Conservation (phyloP, 2,113 vertebrate species). For the Nesospiza acunhae region DNA sequence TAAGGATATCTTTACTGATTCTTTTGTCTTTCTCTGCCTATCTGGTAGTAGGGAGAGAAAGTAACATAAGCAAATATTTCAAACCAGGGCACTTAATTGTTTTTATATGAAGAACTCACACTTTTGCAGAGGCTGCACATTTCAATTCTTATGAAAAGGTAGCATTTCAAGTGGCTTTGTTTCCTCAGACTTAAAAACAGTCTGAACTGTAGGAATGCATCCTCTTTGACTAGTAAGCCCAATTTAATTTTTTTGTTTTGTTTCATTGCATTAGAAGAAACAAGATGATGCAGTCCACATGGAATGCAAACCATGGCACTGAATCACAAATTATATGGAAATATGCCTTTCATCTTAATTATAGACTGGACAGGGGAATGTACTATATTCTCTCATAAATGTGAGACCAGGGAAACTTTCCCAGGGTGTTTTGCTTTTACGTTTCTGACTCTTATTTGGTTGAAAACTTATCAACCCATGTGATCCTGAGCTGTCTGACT, state of each 20-base stretch:
- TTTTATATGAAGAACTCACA: neutral
- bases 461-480: constrained; percentile 73
- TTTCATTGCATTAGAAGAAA: constrained; percentile 71
- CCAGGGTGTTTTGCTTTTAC: constrained; percentile 81
- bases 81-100: neutral
- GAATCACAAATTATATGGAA: constrained; percentile 75
- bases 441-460: constrained; percentile 81
- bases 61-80: neutral
- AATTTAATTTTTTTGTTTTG: constrained; percentile 57
- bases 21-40: neutral
- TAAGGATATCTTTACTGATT: neutral
- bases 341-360: constrained; percentile 85
- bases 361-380: constrained; percentile 77
- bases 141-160: constrained; percentile 21
- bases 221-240: constrained; percentile 54
- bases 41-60: neutral
- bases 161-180: constrained; percentile 43
- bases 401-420: constrained; percentile 73
- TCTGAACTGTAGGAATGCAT: constrained; percentile 47
- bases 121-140: neutral
- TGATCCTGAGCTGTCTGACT: constrained; percentile 73
- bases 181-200: constrained; percentile 71
- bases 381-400: constrained; percentile 68
- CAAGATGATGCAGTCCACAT: constrained; percentile 52
- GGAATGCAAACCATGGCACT: constrained; percentile 81